Base-by-base conservation (phyloP, 2,888 invertebrate genomes). In the Nebria brevicollis region DNA sequence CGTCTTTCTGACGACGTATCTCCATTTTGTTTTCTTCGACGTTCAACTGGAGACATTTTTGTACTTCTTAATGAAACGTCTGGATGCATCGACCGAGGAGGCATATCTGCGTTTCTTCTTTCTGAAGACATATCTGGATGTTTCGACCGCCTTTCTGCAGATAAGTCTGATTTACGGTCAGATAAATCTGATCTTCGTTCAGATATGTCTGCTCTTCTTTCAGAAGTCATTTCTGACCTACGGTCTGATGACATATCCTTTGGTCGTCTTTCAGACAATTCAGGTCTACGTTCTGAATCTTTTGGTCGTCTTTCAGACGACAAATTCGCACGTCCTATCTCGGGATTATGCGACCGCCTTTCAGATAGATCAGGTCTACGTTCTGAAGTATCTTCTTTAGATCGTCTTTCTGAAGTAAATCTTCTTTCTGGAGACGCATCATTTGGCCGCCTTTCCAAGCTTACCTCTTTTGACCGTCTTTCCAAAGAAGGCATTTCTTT, bases 21-120 rank as follows among this genome's bases (percentile, higher is more conserved):
- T 1, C 54, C 54, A 54, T 54, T 54, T 54, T 54, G 54, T 7
- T 54, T 54, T 54, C 54, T 54, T 54, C 54, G 54, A 11, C 54
- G 54, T 54, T 54, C 54, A 13, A 54, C 54, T 2, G 54, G 54
- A 54, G 54, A 54, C 7, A 54, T 54, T 11, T 54, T 13, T 3
- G 54, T 13, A 54, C 2, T 54, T 54, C 54, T 54, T 13, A 13
- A 34, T 1, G 34, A 34, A 2, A 34, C 34, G 34, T 34, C 34
- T 4, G 34, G 34, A 34, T 34, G 54, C 13, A 11, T 54, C 54
- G 13, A 11, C 7, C 54, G 66, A 85, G 85, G 7, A 76, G 8
- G 26, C 43, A 43, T n/a, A 64, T 82, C 82, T 10, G 83, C 82
- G 42, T 82, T 85, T 13, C 83, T 83, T 77, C 83, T 85, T 26